phyloP scores from a whole-genome alignment of 2,888 invertebrate species.

The Patella pellucida region DNA sequence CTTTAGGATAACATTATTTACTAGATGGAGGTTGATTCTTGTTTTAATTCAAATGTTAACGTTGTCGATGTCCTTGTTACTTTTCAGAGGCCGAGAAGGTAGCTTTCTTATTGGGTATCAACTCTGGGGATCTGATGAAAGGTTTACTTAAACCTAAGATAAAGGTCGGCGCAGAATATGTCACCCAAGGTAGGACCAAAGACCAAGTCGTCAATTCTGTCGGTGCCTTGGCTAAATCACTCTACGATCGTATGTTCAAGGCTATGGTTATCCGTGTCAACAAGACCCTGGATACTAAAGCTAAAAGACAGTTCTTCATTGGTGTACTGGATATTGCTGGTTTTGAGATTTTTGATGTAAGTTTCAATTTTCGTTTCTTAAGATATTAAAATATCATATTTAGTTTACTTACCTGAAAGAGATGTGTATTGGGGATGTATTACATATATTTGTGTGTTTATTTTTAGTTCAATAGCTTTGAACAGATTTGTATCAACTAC shows the following conservation, averaged over 20 bases:
- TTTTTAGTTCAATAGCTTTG: conserved; percentile 94
- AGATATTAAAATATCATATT: too few species aligned
- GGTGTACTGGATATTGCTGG: conserved; percentile 99
- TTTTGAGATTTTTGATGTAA: conserved; percentile 97
- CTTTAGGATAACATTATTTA: too few species aligned
- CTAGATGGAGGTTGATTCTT: too few species aligned
- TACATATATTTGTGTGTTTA: background rate
- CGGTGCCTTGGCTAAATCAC: conserved; percentile 71
- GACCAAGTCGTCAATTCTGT: conserved; percentile 75
- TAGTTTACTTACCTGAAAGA: too few species aligned
- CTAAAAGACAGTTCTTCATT: conserved; percentile 83
- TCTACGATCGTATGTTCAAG: conserved; percentile 72
- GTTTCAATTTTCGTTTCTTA: conserved; percentile 8
- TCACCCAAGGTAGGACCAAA: conserved; percentile 98
- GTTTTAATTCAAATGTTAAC: too few species aligned
- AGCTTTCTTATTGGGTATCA: conserved; percentile 90
- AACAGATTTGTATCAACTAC: conserved; percentile 98
- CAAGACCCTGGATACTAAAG: conserved; percentile 98
- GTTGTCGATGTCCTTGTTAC: conserved; percentile 19
- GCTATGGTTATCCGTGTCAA: conserved; percentile 99
- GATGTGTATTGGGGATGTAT: too few species aligned
- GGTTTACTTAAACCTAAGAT: conserved; percentile 90
- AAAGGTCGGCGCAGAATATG: conserved; percentile 96
- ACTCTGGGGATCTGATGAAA: conserved; percentile 85
- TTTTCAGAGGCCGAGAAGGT: conserved; percentile 86